Evolutionary conservation across 2,113 vertebrate genomes (phyloP).

Genomic region (Menidia beryllina): DNA sequence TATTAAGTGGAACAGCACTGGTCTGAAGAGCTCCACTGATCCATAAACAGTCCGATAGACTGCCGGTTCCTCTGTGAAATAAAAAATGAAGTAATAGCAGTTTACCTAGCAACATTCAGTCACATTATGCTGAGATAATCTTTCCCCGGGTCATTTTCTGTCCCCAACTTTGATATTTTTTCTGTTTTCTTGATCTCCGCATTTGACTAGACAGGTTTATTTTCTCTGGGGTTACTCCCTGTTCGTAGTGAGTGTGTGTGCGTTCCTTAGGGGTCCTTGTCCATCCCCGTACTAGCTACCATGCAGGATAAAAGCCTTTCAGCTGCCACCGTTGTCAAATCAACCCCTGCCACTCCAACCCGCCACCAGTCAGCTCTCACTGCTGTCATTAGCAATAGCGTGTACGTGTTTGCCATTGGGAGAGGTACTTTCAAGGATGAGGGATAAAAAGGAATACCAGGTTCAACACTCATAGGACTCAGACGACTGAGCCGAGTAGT

Average conservation of each 20-base stretch:
- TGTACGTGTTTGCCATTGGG: constrained; percentile 15
- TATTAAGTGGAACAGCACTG: constrained; percentile 41
- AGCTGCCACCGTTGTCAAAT: constrained; percentile 77
- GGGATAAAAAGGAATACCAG: constrained; percentile 45
- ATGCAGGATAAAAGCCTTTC: constrained; percentile 80
- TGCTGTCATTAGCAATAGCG: constrained; percentile 73
- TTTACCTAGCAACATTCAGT: constrained; percentile 67
- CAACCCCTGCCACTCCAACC: constrained; percentile 72
- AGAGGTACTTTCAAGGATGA: constrained; percentile 25
- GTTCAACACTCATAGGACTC: constrained; percentile 62
- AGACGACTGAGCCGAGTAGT: constrained; percentile 60
- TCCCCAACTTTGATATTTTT: constrained; percentile 18
- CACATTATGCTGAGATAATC: constrained; percentile 44
- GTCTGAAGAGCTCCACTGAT: constrained; percentile 63
- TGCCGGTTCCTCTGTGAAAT: constrained; percentile 52
- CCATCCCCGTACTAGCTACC: constrained; percentile 76
- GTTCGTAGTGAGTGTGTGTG: constrained; percentile 34
- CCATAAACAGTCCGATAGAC: constrained; percentile 48
- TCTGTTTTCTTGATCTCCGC: constrained; percentile 37
- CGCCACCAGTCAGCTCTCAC: constrained; percentile 76
- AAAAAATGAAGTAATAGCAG: constrained; percentile 24
- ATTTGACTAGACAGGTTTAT: constrained; percentile 53
- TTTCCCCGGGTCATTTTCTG: constrained; percentile 30
- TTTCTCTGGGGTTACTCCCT: constrained; percentile 43
- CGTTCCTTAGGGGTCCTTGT: constrained; percentile 67